Percentiles rank a stretch among this genome's conserved stretches.
phyloP scores from a whole-genome alignment of 2,888 invertebrate genomes.

The Microplitis deprimator region DNA sequence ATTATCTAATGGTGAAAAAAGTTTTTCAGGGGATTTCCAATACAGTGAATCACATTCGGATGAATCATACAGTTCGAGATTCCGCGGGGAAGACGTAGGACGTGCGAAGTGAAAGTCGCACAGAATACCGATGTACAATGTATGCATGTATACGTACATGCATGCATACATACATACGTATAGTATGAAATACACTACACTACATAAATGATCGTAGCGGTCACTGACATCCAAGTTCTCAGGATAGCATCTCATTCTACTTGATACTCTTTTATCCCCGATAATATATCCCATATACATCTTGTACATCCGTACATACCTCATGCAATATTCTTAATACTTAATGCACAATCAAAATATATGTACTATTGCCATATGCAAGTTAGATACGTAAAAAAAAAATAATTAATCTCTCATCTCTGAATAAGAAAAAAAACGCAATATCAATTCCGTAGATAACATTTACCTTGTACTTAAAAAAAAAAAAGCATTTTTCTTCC shows the following conservation, averaged over 20 bases:
- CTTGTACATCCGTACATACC: not conserved
- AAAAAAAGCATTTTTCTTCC: not conserved
- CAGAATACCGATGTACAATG: constrained; percentile 32
- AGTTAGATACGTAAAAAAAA: not conserved
- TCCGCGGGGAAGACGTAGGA: constrained; percentile 25
- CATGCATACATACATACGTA: constrained; percentile 30
- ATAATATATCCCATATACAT: constrained; percentile 4
- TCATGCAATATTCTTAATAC: not conserved
- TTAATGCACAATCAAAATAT: not conserved
- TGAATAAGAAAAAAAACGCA: not conserved
- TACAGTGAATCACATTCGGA: constrained; percentile 48
- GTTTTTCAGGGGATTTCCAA: constrained; percentile 49
- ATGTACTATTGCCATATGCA: not conserved
- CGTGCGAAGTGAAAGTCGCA: constrained; percentile 46
- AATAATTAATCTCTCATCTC: too few species aligned
- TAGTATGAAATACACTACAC: not conserved
- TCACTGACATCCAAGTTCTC: constrained; percentile 57
- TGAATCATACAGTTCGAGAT: constrained; percentile 44
- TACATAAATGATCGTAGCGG: constrained; percentile 43
- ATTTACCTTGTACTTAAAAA: too few species aligned
- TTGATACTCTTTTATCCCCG: constrained; percentile 19
- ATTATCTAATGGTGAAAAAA: constrained; percentile 42
- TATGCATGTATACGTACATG: constrained; percentile 35
- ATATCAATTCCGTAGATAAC: not conserved
- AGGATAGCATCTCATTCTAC: constrained; percentile 10